Evolutionary conservation across 35 echinoderm and acorn worm genomes (phyloP).

Genomic region (Ophioderma brevispina): DNA sequence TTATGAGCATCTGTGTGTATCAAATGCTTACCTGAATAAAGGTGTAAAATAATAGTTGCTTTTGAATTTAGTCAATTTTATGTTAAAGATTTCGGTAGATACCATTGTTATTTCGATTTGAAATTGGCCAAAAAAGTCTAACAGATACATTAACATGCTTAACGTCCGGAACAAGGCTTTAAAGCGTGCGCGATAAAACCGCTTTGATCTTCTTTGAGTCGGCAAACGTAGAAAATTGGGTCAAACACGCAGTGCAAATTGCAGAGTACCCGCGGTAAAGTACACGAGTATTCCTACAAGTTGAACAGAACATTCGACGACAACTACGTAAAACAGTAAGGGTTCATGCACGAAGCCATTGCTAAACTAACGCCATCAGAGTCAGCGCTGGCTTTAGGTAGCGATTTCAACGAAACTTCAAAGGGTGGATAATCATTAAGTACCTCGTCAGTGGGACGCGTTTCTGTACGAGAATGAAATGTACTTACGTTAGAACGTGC

Average conservation of each 20-base stretch:
- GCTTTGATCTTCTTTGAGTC: slow-evolving; percentile 20
- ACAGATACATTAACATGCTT: too few relatives aligned
- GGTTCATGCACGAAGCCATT: neutral
- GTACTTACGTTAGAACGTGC: neutral
- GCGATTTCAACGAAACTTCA: neutral
- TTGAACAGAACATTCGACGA: neutral
- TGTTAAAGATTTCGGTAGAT: too few relatives aligned
- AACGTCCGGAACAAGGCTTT: too few relatives aligned
- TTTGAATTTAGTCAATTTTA: too few relatives aligned
- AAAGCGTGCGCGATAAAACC: too few relatives aligned
- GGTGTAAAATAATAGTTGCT: too few relatives aligned
- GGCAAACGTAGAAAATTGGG: slow-evolving; percentile 19
- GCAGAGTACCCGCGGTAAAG: neutral
- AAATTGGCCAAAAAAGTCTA: too few relatives aligned
- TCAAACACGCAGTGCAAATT: slow-evolving; percentile 20
- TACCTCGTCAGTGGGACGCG: neutral
- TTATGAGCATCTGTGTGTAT: too few relatives aligned
- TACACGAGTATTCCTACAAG: neutral
- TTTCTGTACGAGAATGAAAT: neutral
- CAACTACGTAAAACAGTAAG: neutral
- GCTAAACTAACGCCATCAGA: slow-evolving; percentile 6
- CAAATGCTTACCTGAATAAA: too few relatives aligned
- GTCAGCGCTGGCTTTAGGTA: slow-evolving; percentile 25
- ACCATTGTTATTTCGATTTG: too few relatives aligned
- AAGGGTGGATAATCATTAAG: neutral